Evolutionary conservation across 2,797 vertebrate genomes (phyloP), one percentile per base, ranked within the genome.

Genomic region (Hafferia zeledoni): DNA sequence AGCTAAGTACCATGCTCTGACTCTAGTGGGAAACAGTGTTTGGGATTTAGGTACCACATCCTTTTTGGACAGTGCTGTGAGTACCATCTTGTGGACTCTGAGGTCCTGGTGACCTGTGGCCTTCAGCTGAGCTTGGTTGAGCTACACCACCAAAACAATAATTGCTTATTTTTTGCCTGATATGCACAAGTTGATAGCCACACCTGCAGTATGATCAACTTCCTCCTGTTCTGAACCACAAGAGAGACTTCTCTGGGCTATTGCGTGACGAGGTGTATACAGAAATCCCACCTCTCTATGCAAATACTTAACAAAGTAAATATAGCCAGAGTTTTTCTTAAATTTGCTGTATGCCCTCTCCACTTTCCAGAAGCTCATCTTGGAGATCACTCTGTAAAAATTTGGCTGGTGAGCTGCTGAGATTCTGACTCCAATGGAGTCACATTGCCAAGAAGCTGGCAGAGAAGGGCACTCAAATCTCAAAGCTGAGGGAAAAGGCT

Each of bases 41-140:
- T 57, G 33, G 35, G 39, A 43, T 33, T 75, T 25, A 80, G 74
- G 71, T 3, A 59, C 81, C 31, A 30, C 27, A 9, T 53, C 24
- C 75, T 47, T 70, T 76, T 30, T 92, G 82, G 76, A 22, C 33
- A 89, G 72, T 76, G 87, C 70, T 46, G 59, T 70, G 87, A 92
- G 84, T 96, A 94, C 92, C 94, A 94, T 71, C 92, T 93, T 92
- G 95, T 93, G 94, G 94, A 47, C 65, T 93, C 69, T 16, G 5
- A 67, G 71, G 23, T 90, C 50, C 64, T 69, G 90, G 49, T 52
- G 43, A 71, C 43, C n/a, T 35, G 24, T 59, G 43, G 28, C 44
- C 85, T 69, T 85, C 56, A 63, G 30, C 30, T 59, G 52, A 60
- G 17, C 10, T 80, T 28, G 28, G 12, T 23, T 57, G 15, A 28